Base-by-base conservation (phyloP, 53 echinoderm and acorn worm genomes). In the Henricia sp. region DNA sequence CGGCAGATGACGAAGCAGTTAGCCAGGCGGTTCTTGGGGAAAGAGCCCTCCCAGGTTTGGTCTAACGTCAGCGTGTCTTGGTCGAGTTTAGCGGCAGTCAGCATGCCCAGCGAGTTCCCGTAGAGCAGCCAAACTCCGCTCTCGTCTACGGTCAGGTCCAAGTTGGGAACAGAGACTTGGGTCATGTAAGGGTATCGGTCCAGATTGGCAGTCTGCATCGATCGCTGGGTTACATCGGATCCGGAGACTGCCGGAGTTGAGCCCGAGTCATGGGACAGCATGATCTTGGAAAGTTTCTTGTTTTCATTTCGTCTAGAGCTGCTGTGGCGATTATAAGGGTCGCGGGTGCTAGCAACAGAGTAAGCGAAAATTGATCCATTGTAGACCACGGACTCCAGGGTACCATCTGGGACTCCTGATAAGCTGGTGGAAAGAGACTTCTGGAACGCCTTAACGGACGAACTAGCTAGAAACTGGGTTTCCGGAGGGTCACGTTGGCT, bases 1-100 rank as follows among this genome's bases (percentile, higher is more conserved):
- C 50, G 72, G 74, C 91, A 94, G 40, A 66, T 68, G 39, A 94
- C 70, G 82, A 94, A 94, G 56, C 94, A 94, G 82, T 89, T 88
- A 6, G 87, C 94, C 0, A 82, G 44, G 25, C 41, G 52, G 4
- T 59, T 57, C 68, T 91, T 94, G 20, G 91, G 87, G 84, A 71
- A 94, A 50, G 83, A 67, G 37, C 82, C 89, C 52, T 26, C 43
- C 77, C 68, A 48, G 0, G 89, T 89, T 16, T 70, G 86, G n/a
- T 46, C 34, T 20, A 86, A 48, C 37, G 86, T 84, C 40, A 94
- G 62, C 1, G 88, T 94, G 6, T 77, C 72, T 10, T 71, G 89
- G 67, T 94, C 84, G 0, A 94, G 51, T 38, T 82, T 82, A 30
- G 84, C 84, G 37, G 89, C 62, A 17, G 69, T 51, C 6, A 89